Base-by-base conservation (phyloP, 2,888 invertebrate species). In the Phragmatobia fuliginosa region DNA sequence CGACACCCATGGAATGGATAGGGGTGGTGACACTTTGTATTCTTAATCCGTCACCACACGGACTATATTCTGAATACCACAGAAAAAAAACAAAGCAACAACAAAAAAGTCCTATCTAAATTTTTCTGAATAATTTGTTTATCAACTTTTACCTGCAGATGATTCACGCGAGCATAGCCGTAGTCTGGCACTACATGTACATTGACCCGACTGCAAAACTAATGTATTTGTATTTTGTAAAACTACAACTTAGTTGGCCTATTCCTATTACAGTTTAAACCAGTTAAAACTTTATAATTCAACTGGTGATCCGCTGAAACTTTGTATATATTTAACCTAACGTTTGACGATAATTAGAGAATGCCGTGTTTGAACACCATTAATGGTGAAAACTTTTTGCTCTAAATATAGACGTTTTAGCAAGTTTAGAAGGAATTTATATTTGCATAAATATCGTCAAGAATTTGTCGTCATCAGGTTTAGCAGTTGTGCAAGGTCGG, bases 261-360 rank as follows among this genome's bases (percentile, higher is more conserved):
- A 58, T 56, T 31, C 33, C 60, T 49, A 72, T 72, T 73, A 76
- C 21, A 58, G 71, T 70, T 74, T 66, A 62, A 73, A 78, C 74
- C 73, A 68, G 68, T 68, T 68, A 60, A 49, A 73, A 81, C 67
- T 82, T 82, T 76, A 72, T 82, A 82, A 82, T 80, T 75, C 68
- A 65, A 49, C 49, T 36, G 36, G 21, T 67, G 65, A 72, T 72
- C 49, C 49, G 18, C 70, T 31, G 45, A 67, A 73, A 80, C 66
- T 76, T 80, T 70, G 71, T 74, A 69, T 80, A 75, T 79, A 78
- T 76, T 61, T 68, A 75, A 71, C 75, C 56, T 33, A 67, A 71
- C 60, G 41, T 72, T 70, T 70, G 63, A 70, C 71, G 69, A 69
- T 74, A 75, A 80, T 75, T 77, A 81, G 60, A 63, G 33, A 10